Base-by-base conservation (phyloP, 2,888 invertebrate species). In the Capitulum mitella region DNA sequence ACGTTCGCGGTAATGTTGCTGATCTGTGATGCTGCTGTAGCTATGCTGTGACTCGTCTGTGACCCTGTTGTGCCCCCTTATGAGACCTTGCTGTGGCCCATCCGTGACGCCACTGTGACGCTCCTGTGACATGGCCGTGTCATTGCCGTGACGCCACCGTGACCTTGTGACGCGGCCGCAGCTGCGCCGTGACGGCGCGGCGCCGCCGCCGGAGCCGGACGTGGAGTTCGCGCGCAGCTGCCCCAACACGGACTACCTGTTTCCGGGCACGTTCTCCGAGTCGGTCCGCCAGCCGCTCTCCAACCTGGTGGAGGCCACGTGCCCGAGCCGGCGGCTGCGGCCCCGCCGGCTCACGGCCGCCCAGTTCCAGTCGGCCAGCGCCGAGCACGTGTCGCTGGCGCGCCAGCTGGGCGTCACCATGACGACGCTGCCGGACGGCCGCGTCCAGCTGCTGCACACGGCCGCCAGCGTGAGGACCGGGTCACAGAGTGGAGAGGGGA, bases 391-490 rank as follows among this genome's bases (percentile, higher is more conserved):
- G 82, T 91, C 91, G 85, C 90, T 94, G 82, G 89, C 98, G 82
- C 90, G 92, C 80, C 92, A 94, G 85, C 97, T 98, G 97, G 98
- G 98, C 81, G 97, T 99, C 84, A 92, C 93, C 79, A 92, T 98
- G 83, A 89, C 95, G 81, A 93, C 93, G 0, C 88, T 95, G 85
- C 90, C 91, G 29, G 97, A 98, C 85, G 98, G 98, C 77, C 88
- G 95, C 81, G 92, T 98, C 80, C 97, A 98, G 86, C 89, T 98
- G 79, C 89, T 96, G 78, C 98, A 98, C 85, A 85, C 87, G 29
- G 85, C 87, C 3, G 90, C 92, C 82, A 91, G 93, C 87, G 97
- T 96, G 88, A 89, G 89, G 46, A 16, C 19, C 32, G 19, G 58
- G 58, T 0, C n/a, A 26, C 6, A 26, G 54, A 26, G 26, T 22